Evolutionary conservation across 2,797 vertebrate species (phyloP), one percentile per base, ranked within the genome.

Genomic region (Propithecus perrieri): DNA sequence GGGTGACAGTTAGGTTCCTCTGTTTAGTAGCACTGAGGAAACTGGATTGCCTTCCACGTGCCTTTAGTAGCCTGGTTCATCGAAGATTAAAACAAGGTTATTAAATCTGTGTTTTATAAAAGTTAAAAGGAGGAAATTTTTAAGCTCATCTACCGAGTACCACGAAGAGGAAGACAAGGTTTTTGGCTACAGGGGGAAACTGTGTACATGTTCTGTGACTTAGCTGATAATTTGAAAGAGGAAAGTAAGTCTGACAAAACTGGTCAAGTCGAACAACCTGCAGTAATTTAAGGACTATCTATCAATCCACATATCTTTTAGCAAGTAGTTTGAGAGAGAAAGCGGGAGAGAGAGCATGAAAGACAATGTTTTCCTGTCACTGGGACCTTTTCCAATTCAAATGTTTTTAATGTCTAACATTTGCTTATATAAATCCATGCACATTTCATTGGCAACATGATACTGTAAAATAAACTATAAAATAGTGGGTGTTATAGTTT

Each of bases 401-500:
- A 72, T 43, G 24, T 71, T 94, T 88, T 72, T 59, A 88, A 74
- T 50, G 59, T 81, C 35, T 59, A 24, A 59, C 83, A 85, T 96
- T 85, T 91, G 75, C 59, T 85, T 93, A 63, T 53, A 46, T n/a
- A 89, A 96, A 91, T 91, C 75, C 83, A 28, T 61, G 89, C 53
- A 26, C 13, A 76, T 85, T 85, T 74, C 35, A 22, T 22, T 78
- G 91, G 53, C 59, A 76, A 46, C 11, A 41, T 43, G 84, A 67
- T 50, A 83, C 53, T 53, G 41, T 86, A 94, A 38, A 88, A 85
- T 85, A 93, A 87, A 48, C 57, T 74, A 74, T 59, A 75, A 93
- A 93, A 75, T 75, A 80, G 69, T 80, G 50, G 76, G 71, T 94
- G 79, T 74, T 63, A 59, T n/a, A 89, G 93, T 94, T 93, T 93